These are phyloP conservation scores for Poeciliopsis occidentalis DNA, from an alignment of 2,113 vertebrate genomes.

Conservation along the genomic window DNA sequence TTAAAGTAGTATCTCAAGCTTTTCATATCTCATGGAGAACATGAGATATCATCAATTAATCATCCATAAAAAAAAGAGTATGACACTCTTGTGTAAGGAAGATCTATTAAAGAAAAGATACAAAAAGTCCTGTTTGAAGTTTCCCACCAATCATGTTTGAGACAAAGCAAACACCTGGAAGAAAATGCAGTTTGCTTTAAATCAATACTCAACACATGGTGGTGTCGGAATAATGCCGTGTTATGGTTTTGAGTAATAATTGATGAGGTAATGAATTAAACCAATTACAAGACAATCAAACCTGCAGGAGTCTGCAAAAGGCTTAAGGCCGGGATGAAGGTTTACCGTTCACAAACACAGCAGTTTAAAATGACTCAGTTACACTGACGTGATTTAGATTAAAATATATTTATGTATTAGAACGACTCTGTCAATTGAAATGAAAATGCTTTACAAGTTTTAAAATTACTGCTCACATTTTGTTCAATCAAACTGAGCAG, in stretches of 20 bases:
- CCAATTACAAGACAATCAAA: background rate
- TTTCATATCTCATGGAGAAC: background rate
- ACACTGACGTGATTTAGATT: background rate
- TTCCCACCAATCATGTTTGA: background rate
- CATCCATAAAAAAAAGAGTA: background rate
- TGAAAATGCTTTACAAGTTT: background rate
- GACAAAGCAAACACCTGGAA: background rate
- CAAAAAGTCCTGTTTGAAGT: background rate
- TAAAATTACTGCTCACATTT: background rate
- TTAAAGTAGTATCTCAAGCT: background rate
- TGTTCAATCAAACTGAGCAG: background rate
- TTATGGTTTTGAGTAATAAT: background rate
- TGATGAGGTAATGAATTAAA: background rate
- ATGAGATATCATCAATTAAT: background rate
- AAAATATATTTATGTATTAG: background rate
- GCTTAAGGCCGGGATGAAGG: too few relatives aligned
- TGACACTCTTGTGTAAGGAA: background rate
- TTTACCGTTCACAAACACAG: too few relatives aligned
- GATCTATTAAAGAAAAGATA: background rate
- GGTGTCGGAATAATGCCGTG: background rate
- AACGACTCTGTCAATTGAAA: background rate
- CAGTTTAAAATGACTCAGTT: background rate
- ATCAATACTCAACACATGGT: background rate
- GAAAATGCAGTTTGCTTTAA: background rate
- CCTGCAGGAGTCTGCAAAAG: too few relatives aligned